Conservation (phyloP, 2,113 vertebrate species). For the Nettapus auritus region DNA sequence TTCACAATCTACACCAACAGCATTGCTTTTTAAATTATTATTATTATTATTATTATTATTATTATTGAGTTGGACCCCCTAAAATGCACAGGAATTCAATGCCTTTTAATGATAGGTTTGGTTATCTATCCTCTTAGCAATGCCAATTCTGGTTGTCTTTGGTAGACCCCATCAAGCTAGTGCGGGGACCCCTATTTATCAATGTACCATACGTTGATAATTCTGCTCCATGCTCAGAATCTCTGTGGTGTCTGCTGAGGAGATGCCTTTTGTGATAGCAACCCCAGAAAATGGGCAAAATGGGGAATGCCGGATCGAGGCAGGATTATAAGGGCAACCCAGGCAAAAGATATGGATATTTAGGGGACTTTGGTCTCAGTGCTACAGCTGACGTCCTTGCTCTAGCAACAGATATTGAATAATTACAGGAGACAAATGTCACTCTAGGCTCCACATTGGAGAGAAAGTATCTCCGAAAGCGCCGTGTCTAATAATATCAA, state of each 20-base stretch:
- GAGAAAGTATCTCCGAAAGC: not conserved
- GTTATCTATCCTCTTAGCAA: not conserved
- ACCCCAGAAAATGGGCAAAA: not conserved
- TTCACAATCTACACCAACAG: not conserved
- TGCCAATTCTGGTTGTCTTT: not conserved
- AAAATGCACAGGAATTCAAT: not conserved
- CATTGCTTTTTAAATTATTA: not conserved
- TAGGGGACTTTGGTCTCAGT: not conserved
- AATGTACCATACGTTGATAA: not conserved
- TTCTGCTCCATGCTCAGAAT: not conserved
- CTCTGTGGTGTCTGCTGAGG: not conserved
- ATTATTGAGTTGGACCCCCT: too few species aligned
- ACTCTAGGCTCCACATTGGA: not conserved
- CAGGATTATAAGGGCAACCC: not conserved
- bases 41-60: too few species aligned
- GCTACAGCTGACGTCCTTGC: not conserved
- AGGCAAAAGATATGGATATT: not conserved
- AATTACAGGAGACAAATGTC: not conserved
- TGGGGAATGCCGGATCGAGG: not conserved
- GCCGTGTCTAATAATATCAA: not conserved
- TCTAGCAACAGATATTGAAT: conserved; percentile 4
- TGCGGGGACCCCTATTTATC: not conserved
- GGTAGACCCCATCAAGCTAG: not conserved
- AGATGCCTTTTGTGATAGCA: not conserved
- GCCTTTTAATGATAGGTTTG: not conserved